Percentiles rank a stretch among this genome's conserved stretches.
These are phyloP conservation scores for Microctonus brassicae DNA, from an alignment of 2,888 invertebrate species.

Conservation along the genomic window DNA sequence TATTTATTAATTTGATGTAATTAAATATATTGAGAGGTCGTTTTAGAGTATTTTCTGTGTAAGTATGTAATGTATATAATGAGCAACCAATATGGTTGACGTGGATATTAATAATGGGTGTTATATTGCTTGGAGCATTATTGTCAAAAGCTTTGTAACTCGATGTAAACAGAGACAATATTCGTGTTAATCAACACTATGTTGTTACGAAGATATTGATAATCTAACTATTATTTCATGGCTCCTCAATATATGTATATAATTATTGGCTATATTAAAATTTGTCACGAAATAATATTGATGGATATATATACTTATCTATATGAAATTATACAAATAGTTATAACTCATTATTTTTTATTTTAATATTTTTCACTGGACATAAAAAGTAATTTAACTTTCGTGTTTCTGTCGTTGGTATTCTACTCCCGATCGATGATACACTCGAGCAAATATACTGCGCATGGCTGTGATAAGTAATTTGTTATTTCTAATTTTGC, in stretches of 20 bases:
- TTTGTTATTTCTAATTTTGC: no score
- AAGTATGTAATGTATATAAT: neutral
- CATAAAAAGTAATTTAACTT: no score
- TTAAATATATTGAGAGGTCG: neutral
- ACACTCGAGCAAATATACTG: no score
- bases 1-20: no score
- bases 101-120: neutral
- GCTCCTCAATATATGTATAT: no score
- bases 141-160: neutral
- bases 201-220: neutral
- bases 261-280: neutral
- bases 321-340: no score
- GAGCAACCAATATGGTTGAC: conserved; percentile 28
- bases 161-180: neutral
- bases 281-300: neutral
- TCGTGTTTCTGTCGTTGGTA: no score
- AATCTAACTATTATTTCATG: neutral
- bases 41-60: neutral
- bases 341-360: no score
- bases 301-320: neutral
- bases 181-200: neutral
- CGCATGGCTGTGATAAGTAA: no score
- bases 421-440: no score
- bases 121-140: neutral
- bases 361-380: no score